A percentile compares a stretch with the other conserved stretches of the same genome.
Evolutionary conservation across 2,888 invertebrate species (phyloP).

Genomic region (Encarsia formosa): DNA sequence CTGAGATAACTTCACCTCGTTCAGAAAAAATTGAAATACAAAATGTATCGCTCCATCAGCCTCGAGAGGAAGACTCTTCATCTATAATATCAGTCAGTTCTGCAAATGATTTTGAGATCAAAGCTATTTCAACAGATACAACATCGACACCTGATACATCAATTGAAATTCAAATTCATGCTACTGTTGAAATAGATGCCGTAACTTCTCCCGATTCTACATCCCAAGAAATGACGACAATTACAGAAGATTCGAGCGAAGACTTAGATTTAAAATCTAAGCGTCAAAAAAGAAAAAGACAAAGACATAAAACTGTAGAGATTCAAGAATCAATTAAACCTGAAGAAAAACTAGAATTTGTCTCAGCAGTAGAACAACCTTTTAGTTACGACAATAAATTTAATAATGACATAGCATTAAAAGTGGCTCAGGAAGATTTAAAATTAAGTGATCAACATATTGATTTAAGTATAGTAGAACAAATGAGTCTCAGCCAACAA

Average conservation of each 20-base stretch:
- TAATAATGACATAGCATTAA: too few species aligned
- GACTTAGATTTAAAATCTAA: constrained; percentile 8
- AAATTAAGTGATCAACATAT: too few species aligned
- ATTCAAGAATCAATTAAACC: constrained; percentile 9
- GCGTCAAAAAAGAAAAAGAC: constrained; percentile 20
- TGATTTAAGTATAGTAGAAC: too few species aligned
- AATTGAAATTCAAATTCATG: constrained; percentile 42
- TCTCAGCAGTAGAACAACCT: constrained; percentile 32
- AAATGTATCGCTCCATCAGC: constrained; percentile 29
- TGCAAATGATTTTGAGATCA: neutral
- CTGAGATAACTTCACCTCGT: neutral
- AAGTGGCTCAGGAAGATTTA: too few species aligned
- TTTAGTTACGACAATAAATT: too few species aligned
- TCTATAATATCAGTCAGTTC: neutral
- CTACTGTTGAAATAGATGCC: constrained; percentile 42
- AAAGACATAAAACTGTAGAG: constrained; percentile 20
- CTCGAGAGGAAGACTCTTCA: constrained; percentile 9
- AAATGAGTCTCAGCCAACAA: too few species aligned
- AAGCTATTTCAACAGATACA: constrained; percentile 28
- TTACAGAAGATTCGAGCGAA: constrained; percentile 16
- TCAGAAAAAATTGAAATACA: neutral
- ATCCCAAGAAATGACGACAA: constrained; percentile 14
- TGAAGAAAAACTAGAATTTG: constrained; percentile 29
- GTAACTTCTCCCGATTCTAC: constrained; percentile 36
- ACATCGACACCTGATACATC: constrained; percentile 38